Percentiles rank a stretch among this genome's conserved stretches.
Conservation (phyloP, 1,140 invertebrate species). For the Rhagoletis zephyria region DNA sequence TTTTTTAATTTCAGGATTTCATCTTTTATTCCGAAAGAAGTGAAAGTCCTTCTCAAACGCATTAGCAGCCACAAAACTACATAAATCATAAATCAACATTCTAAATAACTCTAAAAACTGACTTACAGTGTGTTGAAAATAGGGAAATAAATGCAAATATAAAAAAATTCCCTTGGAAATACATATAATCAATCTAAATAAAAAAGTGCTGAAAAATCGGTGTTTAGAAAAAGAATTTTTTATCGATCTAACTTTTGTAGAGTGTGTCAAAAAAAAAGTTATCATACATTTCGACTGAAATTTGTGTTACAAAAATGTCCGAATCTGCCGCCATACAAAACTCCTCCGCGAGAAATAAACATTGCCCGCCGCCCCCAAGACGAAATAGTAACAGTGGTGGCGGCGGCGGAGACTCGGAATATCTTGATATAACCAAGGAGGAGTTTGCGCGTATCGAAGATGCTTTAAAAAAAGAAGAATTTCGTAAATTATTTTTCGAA, state of each 20-base stretch:
- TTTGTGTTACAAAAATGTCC: constrained; percentile 38
- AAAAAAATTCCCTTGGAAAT: neutral
- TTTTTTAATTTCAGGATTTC: too few species aligned
- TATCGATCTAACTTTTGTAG: constrained; percentile 19
- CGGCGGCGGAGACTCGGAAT: constrained; percentile 30
- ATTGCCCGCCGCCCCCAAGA: constrained; percentile 41
- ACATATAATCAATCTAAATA: neutral
- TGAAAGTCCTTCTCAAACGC: too few species aligned
- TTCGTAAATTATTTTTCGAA: constrained; percentile 87
- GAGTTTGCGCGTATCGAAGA: constrained; percentile 85
- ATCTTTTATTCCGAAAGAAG: too few species aligned
- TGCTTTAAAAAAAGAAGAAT: constrained; percentile 89
- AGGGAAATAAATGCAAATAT: neutral
- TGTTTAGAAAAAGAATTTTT: neutral
- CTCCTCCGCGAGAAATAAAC: constrained; percentile 32
- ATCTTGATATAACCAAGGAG: constrained; percentile 82
- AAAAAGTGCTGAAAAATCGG: neutral
- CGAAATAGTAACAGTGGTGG: constrained; percentile 12
- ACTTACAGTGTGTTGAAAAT: neutral
- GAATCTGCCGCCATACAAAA: constrained; percentile 27
- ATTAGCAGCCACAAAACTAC: too few species aligned
- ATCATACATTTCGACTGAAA: neutral
- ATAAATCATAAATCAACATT: too few species aligned
- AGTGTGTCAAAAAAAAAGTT: constrained; percentile 10
- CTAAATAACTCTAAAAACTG: too few species aligned